These are phyloP conservation scores for Tupiocoris notatus DNA, from an alignment of 2,888 invertebrate genomes.

Conservation along the genomic window DNA sequence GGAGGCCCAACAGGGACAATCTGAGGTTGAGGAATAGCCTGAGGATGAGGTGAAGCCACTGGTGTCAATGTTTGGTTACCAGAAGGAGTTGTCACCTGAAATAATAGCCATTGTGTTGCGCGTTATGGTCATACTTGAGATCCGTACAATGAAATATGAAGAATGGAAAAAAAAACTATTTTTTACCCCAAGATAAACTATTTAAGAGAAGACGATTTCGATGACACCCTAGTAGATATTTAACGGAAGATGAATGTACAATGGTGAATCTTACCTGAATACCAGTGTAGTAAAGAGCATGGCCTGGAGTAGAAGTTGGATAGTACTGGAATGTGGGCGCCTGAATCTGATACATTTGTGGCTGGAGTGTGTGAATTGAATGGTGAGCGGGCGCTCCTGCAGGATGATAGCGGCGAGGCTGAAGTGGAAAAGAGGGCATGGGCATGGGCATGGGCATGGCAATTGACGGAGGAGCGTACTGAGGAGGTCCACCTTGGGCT, in stretches of 20 bases:
- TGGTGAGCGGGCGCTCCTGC: slow-evolving; percentile 1
- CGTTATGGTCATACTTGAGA: too few species aligned
- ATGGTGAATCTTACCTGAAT: too few species aligned
- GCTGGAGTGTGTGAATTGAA: slow-evolving; percentile 50
- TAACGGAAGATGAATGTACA: too few species aligned
- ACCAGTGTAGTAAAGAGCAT: too few species aligned
- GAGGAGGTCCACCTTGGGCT: slow-evolving; percentile 13
- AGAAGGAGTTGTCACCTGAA: slow-evolving; percentile 24
- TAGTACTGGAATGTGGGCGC: slow-evolving; percentile 57
- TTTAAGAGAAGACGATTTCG: too few species aligned
- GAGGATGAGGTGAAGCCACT: slow-evolving; percentile 38
- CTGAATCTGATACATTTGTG: slow-evolving; percentile 58
- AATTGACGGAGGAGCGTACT: background rate
- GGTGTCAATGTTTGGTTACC: slow-evolving; percentile 42
- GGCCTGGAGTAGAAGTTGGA: too few species aligned
- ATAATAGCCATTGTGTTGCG: too few species aligned
- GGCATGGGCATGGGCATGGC: slow-evolving; percentile 17
- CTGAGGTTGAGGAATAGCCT: slow-evolving; percentile 35
- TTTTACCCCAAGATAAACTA: too few species aligned
- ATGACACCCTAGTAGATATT: too few species aligned
- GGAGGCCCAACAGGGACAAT: slow-evolving; percentile 38
- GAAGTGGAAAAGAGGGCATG: slow-evolving; percentile 8
- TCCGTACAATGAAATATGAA: too few species aligned
- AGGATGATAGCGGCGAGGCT: slow-evolving; percentile 25
- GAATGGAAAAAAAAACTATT: background rate